These are phyloP conservation scores for Phyllostomus hastatus DNA, from an alignment of 2,113 vertebrate species.

Conservation along the genomic window DNA sequence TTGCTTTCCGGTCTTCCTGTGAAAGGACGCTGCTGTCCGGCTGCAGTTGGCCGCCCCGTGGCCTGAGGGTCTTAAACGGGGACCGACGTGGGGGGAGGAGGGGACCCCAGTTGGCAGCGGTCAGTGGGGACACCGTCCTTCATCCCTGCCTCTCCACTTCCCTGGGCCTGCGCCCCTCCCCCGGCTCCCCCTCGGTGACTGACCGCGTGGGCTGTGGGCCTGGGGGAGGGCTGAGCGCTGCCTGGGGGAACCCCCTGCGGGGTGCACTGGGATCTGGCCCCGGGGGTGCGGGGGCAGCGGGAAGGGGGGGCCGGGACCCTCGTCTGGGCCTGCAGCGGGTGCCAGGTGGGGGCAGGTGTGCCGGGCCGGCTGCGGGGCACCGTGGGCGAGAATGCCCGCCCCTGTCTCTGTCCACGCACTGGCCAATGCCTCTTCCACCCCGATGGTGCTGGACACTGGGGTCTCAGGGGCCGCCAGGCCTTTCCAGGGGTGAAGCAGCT, in stretches of 20 bases:
- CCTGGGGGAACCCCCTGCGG: background rate
- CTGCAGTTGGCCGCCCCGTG: background rate
- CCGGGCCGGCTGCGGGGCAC: too few relatives aligned
- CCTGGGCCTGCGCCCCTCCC: background rate
- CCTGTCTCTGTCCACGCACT: too few relatives aligned
- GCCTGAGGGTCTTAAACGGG: background rate
- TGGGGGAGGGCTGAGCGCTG: background rate
- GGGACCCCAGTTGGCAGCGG: fast-evolving
- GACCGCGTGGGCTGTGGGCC: background rate
- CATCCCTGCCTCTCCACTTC: fast-evolving
- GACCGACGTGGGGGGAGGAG: fast-evolving
- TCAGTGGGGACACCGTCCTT: background rate
- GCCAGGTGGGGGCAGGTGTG: too few relatives aligned
- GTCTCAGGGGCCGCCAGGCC: too few relatives aligned
- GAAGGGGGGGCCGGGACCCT: background rate
- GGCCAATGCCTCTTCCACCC: too few relatives aligned
- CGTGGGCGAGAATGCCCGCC: too few relatives aligned
- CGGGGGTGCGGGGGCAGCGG: background rate
- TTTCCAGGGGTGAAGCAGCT: background rate
- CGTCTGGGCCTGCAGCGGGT: background rate
- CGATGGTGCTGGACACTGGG: too few relatives aligned
- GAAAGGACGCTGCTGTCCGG: background rate
- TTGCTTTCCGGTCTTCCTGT: background rate
- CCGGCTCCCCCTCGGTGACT: background rate
- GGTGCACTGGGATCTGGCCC: fast-evolving